Conservation (phyloP, 1,140 invertebrate species). For the Odontomachus brunneus region DNA sequence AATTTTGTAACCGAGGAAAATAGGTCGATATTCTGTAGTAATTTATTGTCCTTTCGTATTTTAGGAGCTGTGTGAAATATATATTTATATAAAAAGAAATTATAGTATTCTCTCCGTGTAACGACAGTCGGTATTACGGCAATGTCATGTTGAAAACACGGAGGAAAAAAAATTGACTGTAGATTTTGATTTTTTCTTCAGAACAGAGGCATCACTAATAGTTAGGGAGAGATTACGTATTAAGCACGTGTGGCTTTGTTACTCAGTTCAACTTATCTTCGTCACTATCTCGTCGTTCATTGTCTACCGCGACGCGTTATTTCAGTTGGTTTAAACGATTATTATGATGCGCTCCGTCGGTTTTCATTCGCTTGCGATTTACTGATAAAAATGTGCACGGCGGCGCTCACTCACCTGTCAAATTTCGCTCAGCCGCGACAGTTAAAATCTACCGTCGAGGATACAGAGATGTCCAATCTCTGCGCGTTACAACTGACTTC, state of each 20-base stretch:
- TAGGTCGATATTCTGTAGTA: too few species aligned
- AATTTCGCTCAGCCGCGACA: conserved; percentile 67
- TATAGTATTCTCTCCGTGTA: too few species aligned
- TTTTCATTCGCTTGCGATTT: conserved; percentile 66
- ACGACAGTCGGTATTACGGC: too few species aligned
- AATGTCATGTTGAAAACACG: too few species aligned
- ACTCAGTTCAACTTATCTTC: conserved; percentile 26
- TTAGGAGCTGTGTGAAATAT: too few species aligned
- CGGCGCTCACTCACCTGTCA: conserved; percentile 71
- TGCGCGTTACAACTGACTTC: conserved; percentile 46
- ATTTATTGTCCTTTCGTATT: too few species aligned
- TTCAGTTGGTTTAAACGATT: conserved; percentile 45
- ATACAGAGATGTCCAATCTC: conserved; percentile 71
- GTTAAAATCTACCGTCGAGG: conserved; percentile 67
- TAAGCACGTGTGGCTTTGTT: background rate
- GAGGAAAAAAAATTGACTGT: too few species aligned
- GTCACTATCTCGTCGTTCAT: conserved; percentile 6
- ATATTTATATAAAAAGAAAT: too few species aligned
- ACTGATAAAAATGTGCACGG: conserved; percentile 54
- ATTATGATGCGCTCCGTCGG: conserved; percentile 5
- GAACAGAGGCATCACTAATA: background rate
- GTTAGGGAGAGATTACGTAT: background rate
- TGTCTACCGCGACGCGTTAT: conserved; percentile 35
- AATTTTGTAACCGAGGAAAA: too few species aligned
- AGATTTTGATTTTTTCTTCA: background rate